Base-by-base conservation (phyloP, 2,113 vertebrate genomes). In the Charina bottae region DNA sequence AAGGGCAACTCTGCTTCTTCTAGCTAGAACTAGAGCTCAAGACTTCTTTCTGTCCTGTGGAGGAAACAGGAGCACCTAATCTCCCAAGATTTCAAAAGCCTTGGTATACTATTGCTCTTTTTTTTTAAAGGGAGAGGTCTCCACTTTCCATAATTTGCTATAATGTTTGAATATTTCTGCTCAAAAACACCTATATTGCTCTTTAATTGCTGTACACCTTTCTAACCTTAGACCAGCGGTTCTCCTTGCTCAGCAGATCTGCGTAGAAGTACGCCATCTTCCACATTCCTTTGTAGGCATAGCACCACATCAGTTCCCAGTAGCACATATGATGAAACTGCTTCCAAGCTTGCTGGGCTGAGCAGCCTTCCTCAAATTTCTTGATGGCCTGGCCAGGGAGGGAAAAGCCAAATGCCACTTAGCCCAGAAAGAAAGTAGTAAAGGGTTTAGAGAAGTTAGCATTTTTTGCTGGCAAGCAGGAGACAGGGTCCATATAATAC, bases 251-350 rank as follows among this genome's bases (percentile, higher is more conserved):
- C 93, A 99, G 98, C 89, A 99, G 97, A 95, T 99, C 98, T 0
- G 99, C 99, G 0, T 99, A 99, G 96, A 99, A 98, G 97, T 99
- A 99, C 49, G 99, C 98, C 98, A 98, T 98, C 96, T 99, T 99
- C 98, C 98, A 99, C 96, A 98, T 98, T 59, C 97, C 96, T 96
- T 99, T 98, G 97, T 99, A 99, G 21, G 98, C 99, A 95, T 98
- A 99, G 95, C 99, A 99, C 99, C 99, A 99, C 99, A 99, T 99
- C 93, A 99, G 96, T 96, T 99, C 98, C 99, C 99, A 99, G 97
- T 99, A 99, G 93, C 98, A 99, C 99, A 99, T 99, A 95, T 99
- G 99, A 90, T 99, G 99, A 92, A 99, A 99, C 97, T 99, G 98
- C 90, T 98, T 99, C 98, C 99, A 99, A 93, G 97, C 97, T 96